Percentiles rank a stretch among this genome's conserved stretches.
phyloP scores from a whole-genome alignment of 2,888 invertebrate species.

The Dorcus parallelipipedus region DNA sequence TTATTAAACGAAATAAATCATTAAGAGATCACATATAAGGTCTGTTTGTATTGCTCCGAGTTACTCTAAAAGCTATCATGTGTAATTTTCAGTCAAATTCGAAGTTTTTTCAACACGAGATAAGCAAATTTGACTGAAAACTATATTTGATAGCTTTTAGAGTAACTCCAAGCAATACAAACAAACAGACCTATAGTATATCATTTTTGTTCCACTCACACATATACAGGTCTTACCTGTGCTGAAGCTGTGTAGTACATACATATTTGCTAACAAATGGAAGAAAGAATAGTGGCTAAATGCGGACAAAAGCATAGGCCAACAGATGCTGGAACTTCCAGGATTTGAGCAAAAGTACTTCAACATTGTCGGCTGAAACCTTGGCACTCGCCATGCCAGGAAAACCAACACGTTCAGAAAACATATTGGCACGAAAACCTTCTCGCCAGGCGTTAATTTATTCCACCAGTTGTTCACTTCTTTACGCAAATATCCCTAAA shows the following conservation, averaged over 20 bases:
- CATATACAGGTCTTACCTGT: slow-evolving; percentile 43
- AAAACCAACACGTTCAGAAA: slow-evolving; percentile 77
- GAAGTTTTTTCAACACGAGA: too few relatives aligned
- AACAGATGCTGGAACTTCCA: slow-evolving; percentile 68
- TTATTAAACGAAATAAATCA: too few relatives aligned
- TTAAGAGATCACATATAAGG: too few relatives aligned
- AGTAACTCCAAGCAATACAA: too few relatives aligned
- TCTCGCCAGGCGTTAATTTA: slow-evolving; percentile 67
- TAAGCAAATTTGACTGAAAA: too few relatives aligned
- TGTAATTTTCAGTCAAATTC: too few relatives aligned
- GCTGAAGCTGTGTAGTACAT: slow-evolving; percentile 84
- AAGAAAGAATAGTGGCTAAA: slow-evolving; percentile 89
- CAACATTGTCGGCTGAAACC: slow-evolving; percentile 69
- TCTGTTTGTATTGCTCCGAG: too few relatives aligned
- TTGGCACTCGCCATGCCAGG: slow-evolving; percentile 75
- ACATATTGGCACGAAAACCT: slow-evolving; percentile 76
- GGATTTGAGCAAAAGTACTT: slow-evolving; percentile 85
- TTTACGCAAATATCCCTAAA: slow-evolving; percentile 41
- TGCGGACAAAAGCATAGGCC: slow-evolving; percentile 90
- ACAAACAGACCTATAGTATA: too few relatives aligned
- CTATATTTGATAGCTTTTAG: too few relatives aligned
- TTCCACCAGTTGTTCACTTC: slow-evolving; percentile 67
- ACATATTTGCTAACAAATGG: slow-evolving; percentile 94
- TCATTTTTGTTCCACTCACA: too few relatives aligned
- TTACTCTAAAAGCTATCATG: too few relatives aligned